These are phyloP conservation scores for Quadroppia sp. DNA, from an alignment of 2,888 invertebrate species.

Conservation along the genomic window DNA sequence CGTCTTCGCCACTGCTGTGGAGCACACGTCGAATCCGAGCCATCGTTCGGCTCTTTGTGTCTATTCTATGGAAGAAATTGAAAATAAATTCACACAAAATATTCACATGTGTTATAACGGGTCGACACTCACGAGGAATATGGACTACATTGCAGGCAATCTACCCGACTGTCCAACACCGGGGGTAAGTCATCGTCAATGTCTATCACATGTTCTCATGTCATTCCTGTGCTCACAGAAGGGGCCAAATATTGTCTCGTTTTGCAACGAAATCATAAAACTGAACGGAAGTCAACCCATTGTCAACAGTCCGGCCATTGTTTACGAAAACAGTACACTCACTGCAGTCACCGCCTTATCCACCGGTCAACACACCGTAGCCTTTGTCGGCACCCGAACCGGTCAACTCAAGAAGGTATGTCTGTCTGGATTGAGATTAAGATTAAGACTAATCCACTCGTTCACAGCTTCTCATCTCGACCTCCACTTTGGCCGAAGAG, in stretches of 20 bases:
- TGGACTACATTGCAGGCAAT: constrained; percentile 84
- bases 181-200: constrained; percentile 64
- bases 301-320: constrained; percentile 63
- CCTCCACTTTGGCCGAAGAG: constrained; percentile 65
- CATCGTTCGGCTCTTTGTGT: constrained; percentile 80
- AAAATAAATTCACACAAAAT: constrained; percentile 89
- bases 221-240: no score
- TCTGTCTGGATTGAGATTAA: no score
- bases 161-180: constrained; percentile 85
- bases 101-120: constrained; percentile 97
- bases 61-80: constrained; percentile 82
- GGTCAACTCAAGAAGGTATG: constrained; percentile 57
- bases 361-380: constrained; percentile 78
- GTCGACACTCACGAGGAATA: constrained; percentile 81
- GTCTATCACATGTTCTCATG: no score
- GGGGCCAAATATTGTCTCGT: constrained; percentile 82
- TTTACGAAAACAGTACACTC: constrained; percentile 57
- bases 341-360: constrained; percentile 80
- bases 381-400: constrained; percentile 82
- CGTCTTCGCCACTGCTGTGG: constrained; percentile 61
- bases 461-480: constrained; percentile 64
- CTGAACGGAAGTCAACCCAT: constrained; percentile 85
- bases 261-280: constrained; percentile 86
- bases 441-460: no score
- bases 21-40: constrained; percentile 45